Conservation (phyloP, 2,888 invertebrate species). For the Drosophila fulvimacula region DNA sequence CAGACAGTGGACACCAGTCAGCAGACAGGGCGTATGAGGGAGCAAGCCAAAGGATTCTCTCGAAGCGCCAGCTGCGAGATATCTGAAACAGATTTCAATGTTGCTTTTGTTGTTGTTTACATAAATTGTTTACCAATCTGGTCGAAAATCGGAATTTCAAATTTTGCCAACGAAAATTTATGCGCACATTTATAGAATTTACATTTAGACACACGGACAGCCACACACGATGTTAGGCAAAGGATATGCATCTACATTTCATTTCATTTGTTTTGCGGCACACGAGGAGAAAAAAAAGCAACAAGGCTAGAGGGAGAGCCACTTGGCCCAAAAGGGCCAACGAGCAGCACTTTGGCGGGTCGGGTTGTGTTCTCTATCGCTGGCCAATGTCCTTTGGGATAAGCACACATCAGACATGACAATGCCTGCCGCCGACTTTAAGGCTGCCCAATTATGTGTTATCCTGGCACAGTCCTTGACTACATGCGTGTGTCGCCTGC, state of each 20-base stretch:
- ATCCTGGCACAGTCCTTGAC: slow-evolving; percentile 13
- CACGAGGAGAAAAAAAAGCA: slow-evolving; percentile 17
- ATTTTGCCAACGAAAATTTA: slow-evolving; percentile 76
- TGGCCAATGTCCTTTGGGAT: slow-evolving; percentile 20
- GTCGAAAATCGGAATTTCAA: slow-evolving; percentile 82
- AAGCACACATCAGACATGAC: slow-evolving; percentile 23
- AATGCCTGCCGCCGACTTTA: slow-evolving; percentile 35
- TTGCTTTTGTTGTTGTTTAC: slow-evolving; percentile 67
- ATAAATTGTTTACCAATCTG: slow-evolving; percentile 83
- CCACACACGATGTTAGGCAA: slow-evolving; percentile 35
- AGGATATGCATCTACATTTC: slow-evolving; percentile 73
- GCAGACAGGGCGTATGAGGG: slow-evolving; percentile 2
- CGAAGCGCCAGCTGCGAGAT: slow-evolving; percentile 52
- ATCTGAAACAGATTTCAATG: slow-evolving; percentile 64
- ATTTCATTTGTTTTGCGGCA: slow-evolving; percentile 66
- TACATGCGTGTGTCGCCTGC: slow-evolving; percentile 36
- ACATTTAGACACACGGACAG: slow-evolving; percentile 63
- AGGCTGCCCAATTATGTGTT: slow-evolving; percentile 49
- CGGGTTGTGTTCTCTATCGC: slow-evolving; percentile 21
- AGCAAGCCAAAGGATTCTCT: slow-evolving; percentile 59
- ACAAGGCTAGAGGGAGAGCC: slow-evolving; percentile 28
- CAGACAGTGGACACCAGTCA: slow-evolving; percentile 11
- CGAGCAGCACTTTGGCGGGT: slow-evolving; percentile 36
- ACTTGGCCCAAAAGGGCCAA: slow-evolving; percentile 20
- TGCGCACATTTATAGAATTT: slow-evolving; percentile 79